Percentiles rank a stretch among this genome's conserved stretches.
These are phyloP conservation scores for Varanus komodoensis DNA, from an alignment of 2,113 vertebrate genomes.

Conservation along the genomic window DNA sequence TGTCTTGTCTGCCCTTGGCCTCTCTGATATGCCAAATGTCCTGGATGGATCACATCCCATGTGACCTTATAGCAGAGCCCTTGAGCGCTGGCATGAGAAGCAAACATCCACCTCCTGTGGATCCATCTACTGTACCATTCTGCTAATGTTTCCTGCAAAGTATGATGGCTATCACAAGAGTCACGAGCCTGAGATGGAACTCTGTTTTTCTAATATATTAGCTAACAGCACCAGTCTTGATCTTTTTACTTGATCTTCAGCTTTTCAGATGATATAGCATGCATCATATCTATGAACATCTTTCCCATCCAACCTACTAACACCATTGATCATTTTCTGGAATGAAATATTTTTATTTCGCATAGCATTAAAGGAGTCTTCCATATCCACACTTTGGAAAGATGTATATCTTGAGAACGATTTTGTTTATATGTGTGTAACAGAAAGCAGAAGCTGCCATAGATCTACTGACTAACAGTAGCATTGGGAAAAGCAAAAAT, in stretches of 20 bases:
- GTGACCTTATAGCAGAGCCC: not conserved
- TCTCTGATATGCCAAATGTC: not conserved
- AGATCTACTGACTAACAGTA: not conserved
- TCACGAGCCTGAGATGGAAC: not conserved
- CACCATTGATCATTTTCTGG: not conserved
- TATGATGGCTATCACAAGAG: not conserved
- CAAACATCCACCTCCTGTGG: not conserved
- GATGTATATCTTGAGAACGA: not conserved
- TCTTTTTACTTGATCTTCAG: conserved; percentile 15
- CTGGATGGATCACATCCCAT: not conserved
- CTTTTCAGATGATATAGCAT: not conserved
- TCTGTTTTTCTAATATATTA: conserved; percentile 22
- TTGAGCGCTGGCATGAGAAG: not conserved
- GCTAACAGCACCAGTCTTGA: not conserved
- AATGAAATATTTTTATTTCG: not conserved
- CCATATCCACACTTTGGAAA: not conserved
- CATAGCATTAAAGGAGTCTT: not conserved
- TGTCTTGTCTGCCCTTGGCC: not conserved
- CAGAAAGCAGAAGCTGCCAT: not conserved
- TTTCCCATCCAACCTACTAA: not conserved
- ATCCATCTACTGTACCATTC: not conserved
- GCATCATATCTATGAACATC: not conserved
- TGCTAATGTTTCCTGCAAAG: not conserved
- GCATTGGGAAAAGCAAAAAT: not conserved
- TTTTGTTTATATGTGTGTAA: conserved; percentile 12